Conservation (phyloP, 2,888 invertebrate genomes). For the Aporophyla lueneburgensis region DNA sequence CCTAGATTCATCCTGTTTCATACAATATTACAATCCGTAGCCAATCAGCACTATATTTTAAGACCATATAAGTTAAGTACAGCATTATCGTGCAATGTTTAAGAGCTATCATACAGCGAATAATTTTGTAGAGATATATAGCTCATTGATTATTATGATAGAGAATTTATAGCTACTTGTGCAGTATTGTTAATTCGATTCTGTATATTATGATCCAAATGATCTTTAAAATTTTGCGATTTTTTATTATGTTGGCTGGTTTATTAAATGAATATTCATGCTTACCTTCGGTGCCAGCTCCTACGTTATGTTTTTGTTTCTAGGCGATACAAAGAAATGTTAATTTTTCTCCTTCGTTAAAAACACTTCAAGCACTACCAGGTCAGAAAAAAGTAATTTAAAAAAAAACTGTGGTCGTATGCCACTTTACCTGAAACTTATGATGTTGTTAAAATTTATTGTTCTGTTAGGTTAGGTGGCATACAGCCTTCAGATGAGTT, state of each 20-base stretch:
- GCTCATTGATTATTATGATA: constrained; percentile 26
- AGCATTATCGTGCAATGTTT: constrained; percentile 7
- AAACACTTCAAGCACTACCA: neutral
- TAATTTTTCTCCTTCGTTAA: neutral
- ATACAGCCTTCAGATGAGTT: too few species aligned
- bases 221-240: constrained; percentile 18
- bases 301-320: neutral
- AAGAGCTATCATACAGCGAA: constrained; percentile 32
- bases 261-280: neutral
- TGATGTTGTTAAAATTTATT: too few species aligned
- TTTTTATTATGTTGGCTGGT: neutral
- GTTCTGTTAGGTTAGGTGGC: too few species aligned
- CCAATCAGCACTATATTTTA: constrained; percentile 20
- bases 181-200: constrained; percentile 36
- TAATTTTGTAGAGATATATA: constrained; percentile 22
- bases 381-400: too few species aligned
- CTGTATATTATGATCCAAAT: constrained; percentile 18
- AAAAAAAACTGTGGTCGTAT: too few species aligned
- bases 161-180: constrained; percentile 30
- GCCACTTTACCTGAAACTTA: too few species aligned
- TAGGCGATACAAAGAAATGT: neutral
- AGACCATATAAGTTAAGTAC: constrained; percentile 21
- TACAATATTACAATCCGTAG: neutral
- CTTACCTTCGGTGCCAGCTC: too few species aligned
- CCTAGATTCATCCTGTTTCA: neutral